phyloP scores from a whole-genome alignment of 2,888 invertebrate species.

The Volucella zonaria region DNA sequence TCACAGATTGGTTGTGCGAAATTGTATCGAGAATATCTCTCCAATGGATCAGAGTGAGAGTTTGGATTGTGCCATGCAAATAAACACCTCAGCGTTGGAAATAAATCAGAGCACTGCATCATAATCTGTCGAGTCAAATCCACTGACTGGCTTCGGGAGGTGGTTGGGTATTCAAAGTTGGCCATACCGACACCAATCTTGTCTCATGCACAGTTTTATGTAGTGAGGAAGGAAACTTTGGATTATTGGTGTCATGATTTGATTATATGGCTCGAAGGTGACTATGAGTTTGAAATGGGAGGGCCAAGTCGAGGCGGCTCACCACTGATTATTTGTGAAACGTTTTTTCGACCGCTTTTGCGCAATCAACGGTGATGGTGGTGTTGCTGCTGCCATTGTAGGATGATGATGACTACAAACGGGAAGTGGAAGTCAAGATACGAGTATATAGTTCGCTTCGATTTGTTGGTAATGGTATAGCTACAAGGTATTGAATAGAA shows the following conservation, averaged over 20 bases:
- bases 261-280: conserved; percentile 71
- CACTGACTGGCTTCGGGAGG: conserved; percentile 52
- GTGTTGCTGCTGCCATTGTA: background rate
- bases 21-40: conserved; percentile 33
- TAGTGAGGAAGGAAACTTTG: conserved; percentile 52
- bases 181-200: conserved; percentile 9
- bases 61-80: conserved; percentile 59
- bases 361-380: conserved; percentile 60
- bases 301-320: conserved; percentile 36
- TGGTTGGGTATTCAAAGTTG: conserved; percentile 23
- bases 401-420: conserved; percentile 29
- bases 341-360: conserved; percentile 40
- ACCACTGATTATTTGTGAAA: conserved; percentile 66
- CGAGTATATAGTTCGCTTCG: conserved; percentile 1
- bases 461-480: conserved; percentile 21
- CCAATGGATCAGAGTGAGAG: conserved; percentile 54
- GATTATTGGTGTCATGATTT: conserved; percentile 74
- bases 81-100: conserved; percentile 69
- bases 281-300: conserved; percentile 66
- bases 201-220: conserved; percentile 25
- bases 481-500: conserved; percentile 55
- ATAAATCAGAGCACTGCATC: conserved; percentile 72
- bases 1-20: conserved; percentile 44
- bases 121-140: conserved; percentile 34
- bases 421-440: conserved; percentile 59